Conservation (phyloP, 2,888 invertebrate genomes). For the Trichacis sp. region DNA sequence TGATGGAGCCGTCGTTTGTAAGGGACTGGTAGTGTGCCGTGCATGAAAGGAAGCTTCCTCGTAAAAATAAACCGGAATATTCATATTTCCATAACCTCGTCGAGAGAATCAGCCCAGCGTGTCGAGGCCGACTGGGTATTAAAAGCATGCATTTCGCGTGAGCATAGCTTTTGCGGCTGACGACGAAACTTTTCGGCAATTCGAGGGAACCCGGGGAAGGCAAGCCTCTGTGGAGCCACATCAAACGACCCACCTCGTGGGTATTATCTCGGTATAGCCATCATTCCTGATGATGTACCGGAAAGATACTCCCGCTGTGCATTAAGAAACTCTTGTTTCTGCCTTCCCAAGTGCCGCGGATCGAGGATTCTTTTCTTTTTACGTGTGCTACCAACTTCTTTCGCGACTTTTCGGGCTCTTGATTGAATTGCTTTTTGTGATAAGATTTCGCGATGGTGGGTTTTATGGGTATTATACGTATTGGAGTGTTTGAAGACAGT, state of each 20-base stretch:
- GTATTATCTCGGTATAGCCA: constrained; percentile 11
- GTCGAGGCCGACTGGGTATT: constrained; percentile 11
- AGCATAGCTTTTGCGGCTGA: constrained; percentile 15
- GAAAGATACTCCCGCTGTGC: constrained; percentile 3
- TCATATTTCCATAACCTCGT: constrained; percentile 25
- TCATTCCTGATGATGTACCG: constrained; percentile 9
- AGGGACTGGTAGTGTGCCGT: too few species aligned
- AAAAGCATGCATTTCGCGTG: constrained; percentile 20
- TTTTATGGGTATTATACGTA: too few species aligned
- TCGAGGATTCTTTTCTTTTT: not conserved
- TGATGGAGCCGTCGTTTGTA: constrained; percentile 16
- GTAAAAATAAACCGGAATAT: constrained; percentile 28
- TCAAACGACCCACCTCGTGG: constrained; percentile 11
- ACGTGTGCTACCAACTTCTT: not conserved
- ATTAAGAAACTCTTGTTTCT: constrained; percentile 6
- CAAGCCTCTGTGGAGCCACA: constrained; percentile 12
- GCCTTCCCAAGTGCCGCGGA: not conserved
- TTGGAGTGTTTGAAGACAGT: too few species aligned
- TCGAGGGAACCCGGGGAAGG: constrained; percentile 8
- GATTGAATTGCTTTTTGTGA: too few species aligned
- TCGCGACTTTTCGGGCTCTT: too few species aligned
- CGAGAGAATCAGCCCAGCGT: constrained; percentile 13
- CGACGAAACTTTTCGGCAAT: constrained; percentile 18
- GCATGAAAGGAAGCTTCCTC: constrained; percentile 22
- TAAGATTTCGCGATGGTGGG: too few species aligned